Conservation (phyloP, 1,140 invertebrate genomes). For the Cephus cinctus region DNA sequence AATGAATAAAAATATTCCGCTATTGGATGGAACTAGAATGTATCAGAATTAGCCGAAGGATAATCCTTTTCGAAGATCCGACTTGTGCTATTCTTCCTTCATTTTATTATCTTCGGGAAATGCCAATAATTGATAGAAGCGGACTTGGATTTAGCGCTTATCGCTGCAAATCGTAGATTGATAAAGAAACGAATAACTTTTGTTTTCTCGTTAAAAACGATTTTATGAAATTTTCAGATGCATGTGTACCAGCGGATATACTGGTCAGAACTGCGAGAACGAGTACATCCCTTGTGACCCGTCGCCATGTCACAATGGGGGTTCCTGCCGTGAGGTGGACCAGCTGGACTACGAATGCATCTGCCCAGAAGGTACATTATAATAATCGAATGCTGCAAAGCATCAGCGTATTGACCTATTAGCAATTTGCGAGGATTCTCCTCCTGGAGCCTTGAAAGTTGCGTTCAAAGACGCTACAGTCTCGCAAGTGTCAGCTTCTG, state of each 20-base stretch:
- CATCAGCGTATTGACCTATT: background rate
- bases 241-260: constrained; percentile 84
- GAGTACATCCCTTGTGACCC: constrained; percentile 89
- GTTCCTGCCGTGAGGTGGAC: constrained; percentile 73
- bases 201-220: background rate
- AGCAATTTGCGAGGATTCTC: background rate
- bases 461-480: background rate
- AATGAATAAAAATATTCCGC: no score
- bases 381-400: background rate
- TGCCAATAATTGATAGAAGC: no score
- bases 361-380: constrained; percentile 87
- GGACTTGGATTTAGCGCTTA: background rate
- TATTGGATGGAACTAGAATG: no score
- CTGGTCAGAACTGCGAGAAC: constrained; percentile 86
- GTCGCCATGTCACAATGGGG: constrained; percentile 87
- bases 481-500: no score
- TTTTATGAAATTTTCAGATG: constrained; percentile 70
- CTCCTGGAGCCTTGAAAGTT: background rate
- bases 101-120: constrained; percentile 18
- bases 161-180: background rate
- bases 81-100: background rate
- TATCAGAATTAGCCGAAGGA: no score
- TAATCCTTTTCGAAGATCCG: no score
- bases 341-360: constrained; percentile 79
- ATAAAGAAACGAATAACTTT: background rate